Evolutionary conservation across 2,797 vertebrate species (phyloP).

Genomic region (Pristis pectinata): DNA sequence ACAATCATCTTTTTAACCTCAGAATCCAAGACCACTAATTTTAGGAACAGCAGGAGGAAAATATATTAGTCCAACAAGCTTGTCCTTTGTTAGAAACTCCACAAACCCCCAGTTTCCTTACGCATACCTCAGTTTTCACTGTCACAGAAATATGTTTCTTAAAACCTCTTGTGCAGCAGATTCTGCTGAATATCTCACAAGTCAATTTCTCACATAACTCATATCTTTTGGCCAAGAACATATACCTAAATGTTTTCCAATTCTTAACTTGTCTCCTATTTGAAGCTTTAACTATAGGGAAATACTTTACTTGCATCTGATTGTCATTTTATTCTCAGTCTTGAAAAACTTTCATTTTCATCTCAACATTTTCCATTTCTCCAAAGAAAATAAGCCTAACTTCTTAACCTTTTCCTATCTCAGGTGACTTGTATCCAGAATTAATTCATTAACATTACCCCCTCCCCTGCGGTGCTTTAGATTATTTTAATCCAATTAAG

Average conservation of each 20-base stretch:
- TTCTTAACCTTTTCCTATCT: not conserved
- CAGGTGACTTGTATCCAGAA: constrained; percentile 7
- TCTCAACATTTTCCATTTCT: not conserved
- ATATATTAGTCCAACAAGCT: not conserved
- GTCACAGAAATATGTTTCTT: not conserved
- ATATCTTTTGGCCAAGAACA: not conserved
- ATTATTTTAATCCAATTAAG: constrained; percentile 28
- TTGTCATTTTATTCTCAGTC: constrained; percentile 10
- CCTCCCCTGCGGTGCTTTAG: not conserved
- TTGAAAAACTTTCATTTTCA: not conserved
- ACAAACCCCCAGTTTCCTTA: not conserved
- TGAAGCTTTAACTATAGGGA: not conserved
- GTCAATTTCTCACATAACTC: not conserved
- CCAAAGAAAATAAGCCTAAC: not conserved
- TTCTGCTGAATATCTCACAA: not conserved
- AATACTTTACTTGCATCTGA: not conserved
- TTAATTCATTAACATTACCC: not conserved
- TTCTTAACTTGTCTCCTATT: not conserved
- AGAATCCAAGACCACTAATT: not conserved
- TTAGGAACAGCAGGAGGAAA: not conserved
- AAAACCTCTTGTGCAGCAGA: not conserved
- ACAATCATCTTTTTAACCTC: not conserved
- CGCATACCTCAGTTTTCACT: not conserved
- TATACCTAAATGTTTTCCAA: not conserved
- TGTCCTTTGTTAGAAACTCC: not conserved